Conservation (phyloP, 1,140 invertebrate genomes). For the Cyphomyrmex costatus region DNA sequence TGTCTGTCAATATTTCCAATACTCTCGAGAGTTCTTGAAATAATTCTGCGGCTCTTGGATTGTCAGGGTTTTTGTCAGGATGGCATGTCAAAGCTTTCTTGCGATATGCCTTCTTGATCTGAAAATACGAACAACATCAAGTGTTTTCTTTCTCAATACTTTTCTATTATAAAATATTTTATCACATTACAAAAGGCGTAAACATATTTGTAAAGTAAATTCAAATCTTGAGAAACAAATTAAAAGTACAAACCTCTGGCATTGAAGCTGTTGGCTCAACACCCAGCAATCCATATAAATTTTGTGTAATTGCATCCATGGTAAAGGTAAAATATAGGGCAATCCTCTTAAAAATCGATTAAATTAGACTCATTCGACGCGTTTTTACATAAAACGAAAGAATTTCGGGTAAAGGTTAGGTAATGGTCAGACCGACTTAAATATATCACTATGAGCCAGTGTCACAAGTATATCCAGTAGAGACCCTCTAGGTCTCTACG, state of each 20-base stretch:
- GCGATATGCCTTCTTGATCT: conserved; percentile 97
- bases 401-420: too few species aligned
- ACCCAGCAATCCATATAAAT: conserved; percentile 36
- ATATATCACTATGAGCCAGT: too few species aligned
- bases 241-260: conserved; percentile 3
- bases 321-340: too few species aligned
- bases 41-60: conserved; percentile 93
- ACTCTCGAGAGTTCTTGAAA: conserved; percentile 96
- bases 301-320: conserved; percentile 8
- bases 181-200: background rate
- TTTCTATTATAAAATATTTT: background rate
- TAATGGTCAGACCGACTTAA: too few species aligned
- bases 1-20: conserved; percentile 94
- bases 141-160: background rate
- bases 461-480: too few species aligned
- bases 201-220: background rate
- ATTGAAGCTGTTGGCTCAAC: conserved; percentile 15
- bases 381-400: too few species aligned
- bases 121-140: conserved; percentile 77
- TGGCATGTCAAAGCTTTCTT: conserved; percentile 97
- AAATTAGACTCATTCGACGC: too few species aligned
- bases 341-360: too few species aligned
- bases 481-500: too few species aligned
- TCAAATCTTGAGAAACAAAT: background rate
- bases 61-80: too few species aligned